Evolutionary conservation across 2,888 invertebrate genomes (phyloP), one percentile per base, ranked within the genome.

Genomic region (Julus scandinavius): DNA sequence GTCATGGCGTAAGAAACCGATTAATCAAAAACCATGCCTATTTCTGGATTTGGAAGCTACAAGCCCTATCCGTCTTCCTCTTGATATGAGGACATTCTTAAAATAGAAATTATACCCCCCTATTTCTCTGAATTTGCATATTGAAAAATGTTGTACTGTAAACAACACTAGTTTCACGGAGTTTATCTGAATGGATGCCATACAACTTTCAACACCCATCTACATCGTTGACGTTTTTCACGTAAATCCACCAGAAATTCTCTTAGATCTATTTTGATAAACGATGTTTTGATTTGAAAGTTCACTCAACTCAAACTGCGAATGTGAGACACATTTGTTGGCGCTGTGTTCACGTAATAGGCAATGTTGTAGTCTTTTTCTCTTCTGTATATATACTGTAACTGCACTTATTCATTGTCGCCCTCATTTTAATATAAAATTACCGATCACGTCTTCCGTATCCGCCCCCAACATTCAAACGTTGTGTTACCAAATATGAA

Each of bases 251-350:
- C 17, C n/a, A n/a, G n/a, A 63, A 63, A 63, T n/a, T 63, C n/a
- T n/a, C 6, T n/a, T 63, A 63, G n/a, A n/a, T 63, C n/a, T 63
- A 63, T 63, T 63, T 63, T 63, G 63, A 63, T 63, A 63, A n/a
- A 63, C 63, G 63, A 63, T 63, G 63, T 63, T 63, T n/a, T 63
- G 63, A 63, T 63, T 63, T 63, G 63, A n/a, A 63, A 63, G 63
- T 63, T 63, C 63, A 63, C 63, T 63, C 63, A 63, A 63, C 63
- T 63, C 63, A 63, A 17, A 17, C 17, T 6, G 63, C 63, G 63
- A 63, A 63, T n/a, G 63, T 63, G n/a, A 63, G 63, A 63, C 63
- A n/a, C 63, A n/a, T 63, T 63, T 49, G 6, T 13, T 63, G 63
- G 63, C 63, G 0, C 58, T 58, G 5, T 63, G n/a, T 17, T n/a